A percentile compares a stretch with the other conserved stretches of the same genome.
These are phyloP conservation scores for Drosophila tripunctata DNA, from an alignment of 2,888 invertebrate species.

Conservation along the genomic window DNA sequence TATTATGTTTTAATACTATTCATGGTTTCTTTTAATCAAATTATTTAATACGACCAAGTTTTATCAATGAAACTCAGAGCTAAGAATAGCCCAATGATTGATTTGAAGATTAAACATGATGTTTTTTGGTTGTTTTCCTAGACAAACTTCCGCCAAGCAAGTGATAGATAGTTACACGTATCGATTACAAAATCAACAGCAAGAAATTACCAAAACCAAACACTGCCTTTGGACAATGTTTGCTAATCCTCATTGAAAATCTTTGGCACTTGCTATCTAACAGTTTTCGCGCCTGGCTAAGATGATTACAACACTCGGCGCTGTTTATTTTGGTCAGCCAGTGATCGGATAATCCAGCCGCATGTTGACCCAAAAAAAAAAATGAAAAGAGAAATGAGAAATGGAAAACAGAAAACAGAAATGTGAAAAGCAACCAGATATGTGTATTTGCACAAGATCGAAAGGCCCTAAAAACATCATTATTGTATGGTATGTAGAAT, in stretches of 20 bases:
- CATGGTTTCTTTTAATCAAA: background rate
- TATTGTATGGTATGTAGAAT: conserved; percentile 54
- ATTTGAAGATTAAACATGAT: conserved; percentile 2
- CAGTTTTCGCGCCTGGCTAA: conserved; percentile 60
- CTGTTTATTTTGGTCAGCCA: conserved; percentile 70
- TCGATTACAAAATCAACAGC: conserved; percentile 69
- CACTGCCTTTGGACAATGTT: conserved; percentile 42
- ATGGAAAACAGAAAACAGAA: conserved; percentile 16
- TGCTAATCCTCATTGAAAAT: conserved; percentile 41
- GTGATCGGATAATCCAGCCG: conserved; percentile 47
- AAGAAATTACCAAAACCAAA: conserved; percentile 28
- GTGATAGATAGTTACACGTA: conserved; percentile 33
- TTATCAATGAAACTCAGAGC: background rate
- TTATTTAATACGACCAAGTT: background rate
- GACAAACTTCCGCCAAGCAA: conserved; percentile 58
- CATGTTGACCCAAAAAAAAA: conserved; percentile 70
- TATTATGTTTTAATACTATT: no score
- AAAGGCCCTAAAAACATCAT: conserved; percentile 9
- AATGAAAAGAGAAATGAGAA: conserved; percentile 5
- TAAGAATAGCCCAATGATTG: background rate
- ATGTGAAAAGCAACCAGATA: conserved; percentile 38
- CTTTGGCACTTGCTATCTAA: conserved; percentile 58
- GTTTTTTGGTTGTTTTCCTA: conserved; percentile 10
- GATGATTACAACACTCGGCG: conserved; percentile 60
- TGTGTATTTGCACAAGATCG: conserved; percentile 53